Evolutionary conservation across 2,113 vertebrate species (phyloP), one percentile per base, ranked within the genome.

Genomic region (Hippocampus comes): DNA sequence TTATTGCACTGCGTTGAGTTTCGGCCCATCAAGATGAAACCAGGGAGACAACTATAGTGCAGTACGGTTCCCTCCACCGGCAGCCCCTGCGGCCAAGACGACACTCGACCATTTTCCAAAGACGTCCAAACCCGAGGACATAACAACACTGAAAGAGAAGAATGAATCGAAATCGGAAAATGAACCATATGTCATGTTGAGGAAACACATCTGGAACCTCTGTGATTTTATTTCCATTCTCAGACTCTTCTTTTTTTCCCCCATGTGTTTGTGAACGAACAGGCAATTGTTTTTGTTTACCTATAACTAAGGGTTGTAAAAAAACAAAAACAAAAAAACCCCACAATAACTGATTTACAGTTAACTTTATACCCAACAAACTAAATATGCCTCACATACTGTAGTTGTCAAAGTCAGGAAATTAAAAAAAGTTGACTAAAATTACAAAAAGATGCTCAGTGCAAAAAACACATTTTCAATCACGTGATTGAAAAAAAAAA

Each of bases 51-150:
- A 75, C 82, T 91, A 83, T 94, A 96, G 53, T 92, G 89, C 66
- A 94, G 84, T 77, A 92, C 82, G 0, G 94, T 93, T 41, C 94
- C 94, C 38, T 95, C 95, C 72, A 94, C 92, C 0, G 94, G 93
- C 9, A 92, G 82, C 78, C 94, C 92, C 53, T 78, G 34, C 11
- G 90, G 90, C 76, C 85, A 83, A 0, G 88, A 78, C 23, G 88
- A 82, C 73, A 92, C 94, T 15, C 90, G 90, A n/a, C 95, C 95
- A 10, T 95, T 95, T 88, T 96, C 95, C 89, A 96, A 74, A 56
- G 92, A 94, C 48, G 94, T 85, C 86, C 94, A 93, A 76, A 95
- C 89, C 42, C 92, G 92, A 43, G 93, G 90, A 76, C 95, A 96
- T 68, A 91, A 90, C 66, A 94, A 82, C 83, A 96, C 95, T 96